Evolutionary conservation across 1,140 invertebrate genomes (phyloP).

Genomic region (Trachymyrmex septentrionalis): DNA sequence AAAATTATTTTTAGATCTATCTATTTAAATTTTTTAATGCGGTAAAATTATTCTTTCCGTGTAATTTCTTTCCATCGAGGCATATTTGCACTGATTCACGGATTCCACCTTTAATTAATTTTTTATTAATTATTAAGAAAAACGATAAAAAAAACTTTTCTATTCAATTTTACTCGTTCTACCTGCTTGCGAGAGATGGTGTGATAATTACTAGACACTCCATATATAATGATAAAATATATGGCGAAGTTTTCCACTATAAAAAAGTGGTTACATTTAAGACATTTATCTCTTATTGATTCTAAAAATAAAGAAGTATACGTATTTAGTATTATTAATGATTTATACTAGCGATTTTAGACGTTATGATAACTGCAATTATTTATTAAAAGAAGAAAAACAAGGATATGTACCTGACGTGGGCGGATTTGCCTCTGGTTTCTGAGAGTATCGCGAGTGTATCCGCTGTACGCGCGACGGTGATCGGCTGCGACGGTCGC

Average conservation of each 20-base stretch:
- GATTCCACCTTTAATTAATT: neutral
- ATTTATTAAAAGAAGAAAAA: neutral
- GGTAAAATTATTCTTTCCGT: too few relatives aligned
- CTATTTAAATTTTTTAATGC: too few relatives aligned
- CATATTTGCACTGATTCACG: neutral
- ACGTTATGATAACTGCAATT: slow-evolving; percentile 6
- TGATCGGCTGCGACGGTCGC: slow-evolving; percentile 61
- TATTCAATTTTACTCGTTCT: neutral
- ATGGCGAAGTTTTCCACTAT: neutral
- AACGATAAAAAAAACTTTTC: neutral
- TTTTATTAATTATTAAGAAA: neutral
- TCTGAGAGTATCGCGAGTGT: slow-evolving; percentile 74
- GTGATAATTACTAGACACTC: neutral
- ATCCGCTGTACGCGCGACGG: slow-evolving; percentile 71
- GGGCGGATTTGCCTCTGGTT: slow-evolving; percentile 85
- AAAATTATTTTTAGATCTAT: too few relatives aligned
- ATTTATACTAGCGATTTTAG: neutral
- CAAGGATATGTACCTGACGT: slow-evolving; percentile 83
- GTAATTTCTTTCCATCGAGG: too few relatives aligned
- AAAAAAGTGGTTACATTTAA: neutral
- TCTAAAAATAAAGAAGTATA: neutral
- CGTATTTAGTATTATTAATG: neutral
- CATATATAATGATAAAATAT: neutral
- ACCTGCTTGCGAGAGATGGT: neutral
- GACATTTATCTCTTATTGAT: neutral